Evolutionary conservation across 2,113 vertebrate genomes (phyloP), one percentile per base, ranked within the genome.

Genomic region (Pseudopodoces humilis): DNA sequence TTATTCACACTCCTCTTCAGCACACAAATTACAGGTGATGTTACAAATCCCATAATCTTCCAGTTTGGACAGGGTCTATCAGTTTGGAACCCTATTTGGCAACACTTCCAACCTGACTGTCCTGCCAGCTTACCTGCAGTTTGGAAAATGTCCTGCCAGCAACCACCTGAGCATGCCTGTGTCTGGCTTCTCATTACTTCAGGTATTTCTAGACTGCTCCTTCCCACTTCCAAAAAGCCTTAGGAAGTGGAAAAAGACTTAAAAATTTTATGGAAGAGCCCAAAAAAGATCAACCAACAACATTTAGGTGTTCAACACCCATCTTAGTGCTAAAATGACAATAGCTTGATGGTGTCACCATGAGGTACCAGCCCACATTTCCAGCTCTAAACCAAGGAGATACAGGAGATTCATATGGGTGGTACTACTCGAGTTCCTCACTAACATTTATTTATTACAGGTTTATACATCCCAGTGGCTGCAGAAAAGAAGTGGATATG

Each of bases 241-340:
- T 49, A 52, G 16, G 24, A 79, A 68, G 12, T 20, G 10, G 47
- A 12, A 78, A 69, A 90, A 62, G 1, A 22, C 22, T 77, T 77
- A 2, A 31, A 63, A 71, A 43, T 9, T 50, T 44, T 31, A 72
- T 39, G 21, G 52, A 68, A 72, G 14, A 74, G 35, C 19, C 39
- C 23, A 21, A 9, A 13, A 10, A 53, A 70, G 18, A 43, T 77
- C 17, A 37, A 8, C 28, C 46, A 69, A 20, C 30, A 70, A 46
- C 4, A 80, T 0, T 10, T 1, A 41, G 10, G 7, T 15, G 23
- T 43, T 39, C 19, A 33, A 20, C 9, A 68, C 4, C 15, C 2
- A 10, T 10, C 19, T 56, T 11, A 49, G 43, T 27, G 46, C 11
- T 41, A 70, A 37, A 90, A 7, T 9, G 64, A 37, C 50, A 62